phyloP scores from a whole-genome alignment of 2,113 vertebrate genomes.

The Coreoperca whiteheadi region DNA sequence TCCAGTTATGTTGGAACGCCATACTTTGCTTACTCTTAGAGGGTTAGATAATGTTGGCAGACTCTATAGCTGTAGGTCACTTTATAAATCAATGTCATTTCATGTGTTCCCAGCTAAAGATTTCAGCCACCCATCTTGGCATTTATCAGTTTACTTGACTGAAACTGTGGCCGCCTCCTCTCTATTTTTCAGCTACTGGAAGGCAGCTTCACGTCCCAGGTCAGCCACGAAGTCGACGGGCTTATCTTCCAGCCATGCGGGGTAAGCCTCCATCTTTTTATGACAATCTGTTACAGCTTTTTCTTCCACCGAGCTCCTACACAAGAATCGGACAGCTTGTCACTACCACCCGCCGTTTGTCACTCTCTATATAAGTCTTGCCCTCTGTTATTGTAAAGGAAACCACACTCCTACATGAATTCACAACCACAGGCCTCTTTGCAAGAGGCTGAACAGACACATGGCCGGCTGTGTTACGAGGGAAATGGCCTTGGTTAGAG shows the following conservation, averaged over 20 bases:
- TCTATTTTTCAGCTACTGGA: conserved; percentile 90
- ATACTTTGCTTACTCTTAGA: conserved; percentile 5
- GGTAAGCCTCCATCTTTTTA: conserved; percentile 86
- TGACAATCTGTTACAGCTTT: conserved; percentile 33
- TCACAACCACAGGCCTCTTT: conserved; percentile 40
- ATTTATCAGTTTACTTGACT: conserved; percentile 36
- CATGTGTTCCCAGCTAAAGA: conserved; percentile 14
- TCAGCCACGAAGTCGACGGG: conserved; percentile 98
- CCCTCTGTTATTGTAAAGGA: conserved; percentile 53
- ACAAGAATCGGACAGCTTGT: conserved; percentile 52
- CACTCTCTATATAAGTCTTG: conserved; percentile 32
- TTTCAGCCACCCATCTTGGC: conserved; percentile 15
- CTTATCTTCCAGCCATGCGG: conserved; percentile 97
- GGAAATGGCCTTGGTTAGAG: conserved; percentile 25
- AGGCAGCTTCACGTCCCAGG: conserved; percentile 97
- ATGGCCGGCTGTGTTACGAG: conserved; percentile 20
- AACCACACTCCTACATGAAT: conserved; percentile 38
- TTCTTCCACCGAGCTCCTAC: conserved; percentile 17
- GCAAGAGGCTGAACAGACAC: conserved; percentile 20
- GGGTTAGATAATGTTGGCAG: conserved; percentile 11
- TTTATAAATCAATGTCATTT: conserved; percentile 47
- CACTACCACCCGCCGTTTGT: conserved; percentile 50
- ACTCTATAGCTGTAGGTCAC: background rate
- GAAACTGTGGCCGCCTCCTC: background rate
- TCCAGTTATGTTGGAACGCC: background rate